Conservation (phyloP, 2,888 invertebrate genomes). For the Melanargia galathea region DNA sequence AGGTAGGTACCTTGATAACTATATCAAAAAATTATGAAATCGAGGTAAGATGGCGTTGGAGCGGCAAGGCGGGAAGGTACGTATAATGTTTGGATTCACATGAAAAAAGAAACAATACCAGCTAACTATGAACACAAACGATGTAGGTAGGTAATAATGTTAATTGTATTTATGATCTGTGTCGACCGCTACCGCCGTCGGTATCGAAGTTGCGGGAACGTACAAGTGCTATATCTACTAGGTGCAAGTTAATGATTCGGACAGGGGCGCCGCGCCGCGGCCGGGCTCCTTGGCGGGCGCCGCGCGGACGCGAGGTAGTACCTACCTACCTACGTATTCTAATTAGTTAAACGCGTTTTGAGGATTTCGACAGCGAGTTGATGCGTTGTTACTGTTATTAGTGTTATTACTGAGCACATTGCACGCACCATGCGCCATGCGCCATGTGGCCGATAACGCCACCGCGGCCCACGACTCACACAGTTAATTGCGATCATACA, state of each 20-base stretch:
- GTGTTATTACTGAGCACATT: too few relatives aligned
- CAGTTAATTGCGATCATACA: too few relatives aligned
- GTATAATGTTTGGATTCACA: conserved; percentile 1
- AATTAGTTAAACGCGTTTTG: background rate
- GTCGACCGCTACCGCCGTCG: background rate
- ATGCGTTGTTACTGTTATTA: too few relatives aligned
- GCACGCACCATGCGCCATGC: background rate
- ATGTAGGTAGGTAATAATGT: background rate
- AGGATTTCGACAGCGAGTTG: background rate
- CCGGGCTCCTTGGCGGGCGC: too few relatives aligned
- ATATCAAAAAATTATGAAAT: background rate
- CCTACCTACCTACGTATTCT: background rate
- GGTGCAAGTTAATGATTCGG: background rate
- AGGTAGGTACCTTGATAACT: background rate
- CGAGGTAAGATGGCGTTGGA: background rate
- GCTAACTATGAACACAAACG: background rate
- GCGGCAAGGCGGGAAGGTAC: background rate
- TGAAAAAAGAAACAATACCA: background rate
- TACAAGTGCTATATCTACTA: too few relatives aligned
- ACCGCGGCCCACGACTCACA: too few relatives aligned
- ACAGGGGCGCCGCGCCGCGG: background rate
- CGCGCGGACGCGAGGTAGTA: too few relatives aligned
- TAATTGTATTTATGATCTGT: conserved; percentile 5
- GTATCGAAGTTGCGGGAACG: background rate
- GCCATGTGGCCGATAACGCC: background rate